These are phyloP conservation scores for Melanotus villosus DNA, from an alignment of 2,888 invertebrate species.

Conservation along the genomic window DNA sequence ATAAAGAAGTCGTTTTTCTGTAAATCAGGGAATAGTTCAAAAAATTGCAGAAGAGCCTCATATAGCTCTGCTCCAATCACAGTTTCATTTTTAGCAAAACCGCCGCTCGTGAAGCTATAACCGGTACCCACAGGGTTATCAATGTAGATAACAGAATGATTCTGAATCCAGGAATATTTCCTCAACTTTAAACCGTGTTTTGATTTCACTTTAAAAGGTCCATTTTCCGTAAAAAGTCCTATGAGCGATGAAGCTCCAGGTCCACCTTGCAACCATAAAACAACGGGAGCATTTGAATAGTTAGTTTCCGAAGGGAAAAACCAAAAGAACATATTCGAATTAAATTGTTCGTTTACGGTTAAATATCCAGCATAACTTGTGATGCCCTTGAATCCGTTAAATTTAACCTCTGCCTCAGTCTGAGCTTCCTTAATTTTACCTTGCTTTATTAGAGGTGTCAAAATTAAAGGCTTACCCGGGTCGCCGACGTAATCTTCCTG, in stretches of 20 bases:
- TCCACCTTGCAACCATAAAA: constrained; percentile 90
- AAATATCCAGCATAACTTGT: constrained; percentile 85
- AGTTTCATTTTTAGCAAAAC: constrained; percentile 85
- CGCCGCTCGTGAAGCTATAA: constrained; percentile 88
- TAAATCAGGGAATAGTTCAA: constrained; percentile 84
- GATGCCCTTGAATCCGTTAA: constrained; percentile 73
- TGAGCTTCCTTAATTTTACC: constrained; percentile 78
- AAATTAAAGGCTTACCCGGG: constrained; percentile 77
- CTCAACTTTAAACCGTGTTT: constrained; percentile 70
- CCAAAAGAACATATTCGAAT: constrained; percentile 94
- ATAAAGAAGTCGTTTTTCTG: constrained; percentile 85
- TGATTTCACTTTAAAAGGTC: constrained; percentile 77
- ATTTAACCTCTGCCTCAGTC: constrained; percentile 70
- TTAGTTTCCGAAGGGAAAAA: constrained; percentile 82
- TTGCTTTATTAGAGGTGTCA: constrained; percentile 81
- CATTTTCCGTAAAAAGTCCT: constrained; percentile 88
- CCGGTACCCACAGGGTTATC: constrained; percentile 96
- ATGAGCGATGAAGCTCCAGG: constrained; percentile 86
- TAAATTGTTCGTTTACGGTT: constrained; percentile 83
- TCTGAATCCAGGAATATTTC: constrained; percentile 84
- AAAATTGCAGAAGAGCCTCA: constrained; percentile 84
- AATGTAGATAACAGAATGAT: constrained; percentile 87
- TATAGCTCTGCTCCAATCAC: constrained; percentile 87
- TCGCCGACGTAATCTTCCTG: constrained; percentile 53
- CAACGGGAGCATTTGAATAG: constrained; percentile 75